Base-by-base conservation (phyloP, 2,888 invertebrate genomes). In the Lapara coniferarum region DNA sequence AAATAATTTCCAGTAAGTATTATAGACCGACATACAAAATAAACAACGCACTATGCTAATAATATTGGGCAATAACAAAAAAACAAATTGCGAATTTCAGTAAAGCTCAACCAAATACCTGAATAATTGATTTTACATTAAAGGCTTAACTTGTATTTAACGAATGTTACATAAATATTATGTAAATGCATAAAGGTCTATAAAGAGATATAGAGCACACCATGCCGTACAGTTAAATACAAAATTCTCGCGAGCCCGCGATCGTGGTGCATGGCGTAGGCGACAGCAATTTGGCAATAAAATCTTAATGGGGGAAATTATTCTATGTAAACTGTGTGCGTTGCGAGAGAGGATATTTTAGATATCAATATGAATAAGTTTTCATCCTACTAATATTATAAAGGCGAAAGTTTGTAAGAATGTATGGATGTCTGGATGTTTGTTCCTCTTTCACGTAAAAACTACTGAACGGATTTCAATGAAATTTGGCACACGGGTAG, bases 191-290 rank as follows among this genome's bases (percentile, higher is more conserved):
- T 80, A 75, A 78, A 78, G 68, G 66, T 56, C 78, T 72, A 78
- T 81, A 82, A 77, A 82, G 79, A 72, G 79, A 78, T 83, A 81
- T 81, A 83, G 79, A 81, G 81, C 79, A 82, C 78, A 79, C 80
- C 78, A 79, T 78, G 75, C 58, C 52, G 19, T 67, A 57, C 76
- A 75, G 80, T 84, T 84, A 78, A 82, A 84, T 83, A 82, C 84
- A 81, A 82, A 82, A 82, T 81, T 81, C 78, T 84, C 83, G 77
- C 75, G 74, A 80, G 85, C 81, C 72, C 70, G 72, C 68, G 71
- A 71, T 37, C n/a, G 59, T 51, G 77, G 69, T 72, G 44, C 69
- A 78, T 79, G 75, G 70, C 14, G 76, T 51, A 72, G 74, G 74
- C 76, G 66, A 37, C 16, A 58, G 69, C 69, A 66, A 67, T 67